A percentile compares a stretch with the other conserved stretches of the same genome.
These are phyloP conservation scores for Theodoxus fluviatilis DNA, from an alignment of 2,888 invertebrate genomes.

Conservation along the genomic window DNA sequence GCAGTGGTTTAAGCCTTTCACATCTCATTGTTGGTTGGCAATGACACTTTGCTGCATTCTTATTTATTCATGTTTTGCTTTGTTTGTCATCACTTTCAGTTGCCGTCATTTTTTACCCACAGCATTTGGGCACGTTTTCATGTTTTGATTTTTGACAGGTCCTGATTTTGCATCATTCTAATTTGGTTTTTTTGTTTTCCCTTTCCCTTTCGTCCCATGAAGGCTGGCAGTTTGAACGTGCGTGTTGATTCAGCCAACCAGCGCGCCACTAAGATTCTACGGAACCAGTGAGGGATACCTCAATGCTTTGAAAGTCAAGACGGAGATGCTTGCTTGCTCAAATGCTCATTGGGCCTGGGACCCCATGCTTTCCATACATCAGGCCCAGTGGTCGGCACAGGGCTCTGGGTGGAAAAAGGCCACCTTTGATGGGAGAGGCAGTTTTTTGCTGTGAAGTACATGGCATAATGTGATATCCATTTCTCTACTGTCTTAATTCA, in stretches of 20 bases:
- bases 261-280: conserved; percentile 56
- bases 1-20: background rate
- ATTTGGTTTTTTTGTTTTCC: conserved; percentile 33
- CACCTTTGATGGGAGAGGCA: no score
- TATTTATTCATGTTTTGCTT: conserved; percentile 17
- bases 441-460: no score
- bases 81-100: conserved; percentile 24
- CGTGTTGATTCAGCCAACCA: conserved; percentile 58
- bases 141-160: conserved; percentile 23
- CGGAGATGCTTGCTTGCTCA: no score
- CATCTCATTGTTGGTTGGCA: background rate
- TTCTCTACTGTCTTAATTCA: no score
- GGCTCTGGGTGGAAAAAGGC: no score
- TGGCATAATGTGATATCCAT: no score
- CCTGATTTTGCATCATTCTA: conserved; percentile 25
- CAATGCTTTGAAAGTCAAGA: background rate
- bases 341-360: no score
- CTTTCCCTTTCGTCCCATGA: conserved; percentile 7
- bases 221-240: conserved; percentile 40
- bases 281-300: conserved; percentile 43
- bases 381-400: no score
- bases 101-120: background rate
- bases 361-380: no score
- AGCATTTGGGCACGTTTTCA: background rate
- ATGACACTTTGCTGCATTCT: background rate